Base-by-base conservation (phyloP, 1,140 invertebrate species). In the Pantala flavescens region DNA sequence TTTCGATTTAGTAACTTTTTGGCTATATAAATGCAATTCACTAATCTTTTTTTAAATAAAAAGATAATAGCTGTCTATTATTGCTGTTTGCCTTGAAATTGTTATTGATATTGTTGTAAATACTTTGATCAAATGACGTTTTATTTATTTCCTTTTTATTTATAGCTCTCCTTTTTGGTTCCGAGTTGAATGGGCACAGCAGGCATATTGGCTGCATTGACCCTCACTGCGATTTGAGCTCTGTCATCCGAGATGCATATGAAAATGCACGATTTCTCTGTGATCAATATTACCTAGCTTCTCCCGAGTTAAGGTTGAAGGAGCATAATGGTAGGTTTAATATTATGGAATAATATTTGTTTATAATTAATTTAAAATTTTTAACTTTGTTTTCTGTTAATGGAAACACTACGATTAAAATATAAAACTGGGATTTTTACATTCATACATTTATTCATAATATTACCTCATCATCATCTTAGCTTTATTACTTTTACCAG, bases 341-440 rank as follows among this genome's bases (percentile, higher is more conserved):
- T 77, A 72, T 85, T 28, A 78, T 86, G 23, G 84, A 88, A 77
- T 79, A 84, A n/a, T 84, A 86, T 55, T 82, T 82, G 74, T 87
- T 90, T 42, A 71, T 93, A 98, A 76, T 92, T 98, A 3, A 98
- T 98, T 81, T 96, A 99, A 21, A 97, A 97, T 1, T 98, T 96
- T 74, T 98, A 99, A 85, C 87, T 99, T 24, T 98, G 99, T 84
- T 96, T 99, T 82, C 99, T 99, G 88, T 86, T 98, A 63, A 99
- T 99, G 83, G 98, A 99, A 82, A n/a, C n/a, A n/a, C n/a, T n/a
- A n/a, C n/a, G n/a, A n/a, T n/a, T n/a, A n/a, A n/a, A n/a, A n/a
- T n/a, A n/a, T n/a, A n/a, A n/a, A n/a, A n/a, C n/a, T n/a, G n/a
- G n/a, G n/a, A n/a, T n/a, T n/a, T 36, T 36, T 2, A 36, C 9